Conservation (phyloP, 2,113 vertebrate species). For the Psophia crepitans region DNA sequence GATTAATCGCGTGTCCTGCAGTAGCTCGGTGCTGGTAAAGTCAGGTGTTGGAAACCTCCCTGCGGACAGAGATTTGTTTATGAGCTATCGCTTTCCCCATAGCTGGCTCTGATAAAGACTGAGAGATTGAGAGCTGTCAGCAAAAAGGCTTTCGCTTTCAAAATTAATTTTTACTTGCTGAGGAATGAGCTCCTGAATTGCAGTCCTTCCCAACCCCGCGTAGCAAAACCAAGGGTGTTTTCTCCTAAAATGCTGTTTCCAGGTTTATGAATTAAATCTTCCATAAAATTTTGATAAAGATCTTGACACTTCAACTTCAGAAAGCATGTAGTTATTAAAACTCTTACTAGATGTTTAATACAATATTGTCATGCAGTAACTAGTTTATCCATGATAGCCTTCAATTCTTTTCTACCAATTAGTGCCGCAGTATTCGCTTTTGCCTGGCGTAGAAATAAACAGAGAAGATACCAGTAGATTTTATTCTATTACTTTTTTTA, state of each 20-base stretch:
- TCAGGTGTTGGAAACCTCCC: not conserved
- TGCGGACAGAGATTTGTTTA: not conserved
- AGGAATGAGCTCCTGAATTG: not conserved
- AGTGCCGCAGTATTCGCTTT: not conserved
- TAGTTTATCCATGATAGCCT: constrained; percentile 7
- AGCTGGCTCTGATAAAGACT: not conserved
- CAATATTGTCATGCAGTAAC: constrained; percentile 28
- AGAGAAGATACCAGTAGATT: not conserved
- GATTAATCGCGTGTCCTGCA: fast-evolving
- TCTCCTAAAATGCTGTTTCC: not conserved
- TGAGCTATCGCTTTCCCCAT: not conserved
- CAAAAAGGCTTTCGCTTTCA: not conserved
- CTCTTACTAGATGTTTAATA: not conserved
- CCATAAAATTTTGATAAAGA: not conserved
- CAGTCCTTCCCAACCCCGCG: not conserved
- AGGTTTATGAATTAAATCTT: not conserved
- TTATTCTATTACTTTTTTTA: not conserved
- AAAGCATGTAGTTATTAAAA: not conserved
- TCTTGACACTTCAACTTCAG: not conserved
- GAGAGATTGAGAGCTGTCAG: not conserved
- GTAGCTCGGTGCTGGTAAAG: not conserved
- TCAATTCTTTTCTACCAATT: constrained; percentile 4
- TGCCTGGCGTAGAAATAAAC: not conserved
- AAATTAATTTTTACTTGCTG: not conserved
- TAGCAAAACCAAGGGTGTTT: not conserved